phyloP scores from a whole-genome alignment of 2,888 invertebrate species.

The Aphrophora alni region DNA sequence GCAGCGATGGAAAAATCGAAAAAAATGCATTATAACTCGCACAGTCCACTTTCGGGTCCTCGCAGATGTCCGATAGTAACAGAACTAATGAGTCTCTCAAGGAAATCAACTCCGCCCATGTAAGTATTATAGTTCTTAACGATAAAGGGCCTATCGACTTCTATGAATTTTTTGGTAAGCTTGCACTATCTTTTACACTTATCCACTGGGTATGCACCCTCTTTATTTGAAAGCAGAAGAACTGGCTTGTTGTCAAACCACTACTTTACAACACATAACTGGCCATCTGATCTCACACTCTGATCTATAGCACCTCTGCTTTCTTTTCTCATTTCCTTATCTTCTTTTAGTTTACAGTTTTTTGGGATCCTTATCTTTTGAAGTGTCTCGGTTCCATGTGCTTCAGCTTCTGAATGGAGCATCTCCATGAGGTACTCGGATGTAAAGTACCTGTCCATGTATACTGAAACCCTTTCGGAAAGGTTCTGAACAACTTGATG shows the following conservation, averaged over 20 bases:
- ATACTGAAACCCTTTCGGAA: too few relatives aligned
- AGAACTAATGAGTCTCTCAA: conserved; percentile 3
- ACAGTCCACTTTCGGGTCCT: conserved; percentile 1
- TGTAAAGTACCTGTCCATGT: too few relatives aligned
- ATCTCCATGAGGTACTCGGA: too few relatives aligned
- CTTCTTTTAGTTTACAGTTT: conserved; percentile 29
- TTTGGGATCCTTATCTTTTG: too few relatives aligned
- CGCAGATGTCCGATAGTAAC: conserved; percentile 4
- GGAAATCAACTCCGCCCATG: conserved; percentile 11
- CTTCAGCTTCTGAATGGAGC: too few relatives aligned
- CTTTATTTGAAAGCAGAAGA: conserved; percentile 11
- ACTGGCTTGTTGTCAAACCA: conserved; percentile 34
- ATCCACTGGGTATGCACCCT: background rate
- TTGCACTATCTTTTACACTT: background rate
- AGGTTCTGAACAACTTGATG: conserved; percentile 33
- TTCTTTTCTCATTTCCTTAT: conserved; percentile 24
- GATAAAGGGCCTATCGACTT: background rate
- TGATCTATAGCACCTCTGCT: conserved; percentile 28
- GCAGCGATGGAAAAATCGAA: conserved; percentile 12
- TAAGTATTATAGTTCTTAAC: conserved; percentile 10
- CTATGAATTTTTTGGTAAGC: background rate
- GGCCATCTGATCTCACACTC: conserved; percentile 26
- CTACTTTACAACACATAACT: conserved; percentile 20
- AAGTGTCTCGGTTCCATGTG: too few relatives aligned
- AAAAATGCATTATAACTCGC: too few relatives aligned